Percentiles rank a stretch among this genome's conserved stretches.
These are phyloP conservation scores for Cyanoramphus novaezelandiae DNA, from an alignment of 2,113 vertebrate species.

Conservation along the genomic window DNA sequence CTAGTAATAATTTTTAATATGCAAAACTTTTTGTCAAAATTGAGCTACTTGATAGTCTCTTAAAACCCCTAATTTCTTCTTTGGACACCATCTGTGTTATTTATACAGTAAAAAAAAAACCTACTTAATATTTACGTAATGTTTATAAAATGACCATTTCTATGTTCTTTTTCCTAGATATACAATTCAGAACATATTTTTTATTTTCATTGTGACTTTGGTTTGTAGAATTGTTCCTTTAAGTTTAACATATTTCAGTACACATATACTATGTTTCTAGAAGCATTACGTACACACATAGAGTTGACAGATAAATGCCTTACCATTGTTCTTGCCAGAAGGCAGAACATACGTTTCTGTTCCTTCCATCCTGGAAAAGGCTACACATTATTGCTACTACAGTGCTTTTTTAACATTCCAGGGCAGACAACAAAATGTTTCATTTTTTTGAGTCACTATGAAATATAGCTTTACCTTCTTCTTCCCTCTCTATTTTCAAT, in stretches of 20 bases:
- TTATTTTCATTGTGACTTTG: background rate
- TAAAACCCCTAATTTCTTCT: background rate
- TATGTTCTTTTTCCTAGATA: background rate
- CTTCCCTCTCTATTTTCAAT: background rate
- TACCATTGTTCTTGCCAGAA: constrained; percentile 16
- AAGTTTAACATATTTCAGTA: background rate
- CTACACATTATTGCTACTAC: constrained; percentile 8
- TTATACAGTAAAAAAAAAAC: background rate
- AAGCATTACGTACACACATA: background rate
- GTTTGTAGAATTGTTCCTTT: background rate
- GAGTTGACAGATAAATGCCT: background rate
- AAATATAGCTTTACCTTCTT: background rate
- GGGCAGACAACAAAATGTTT: constrained; percentile 4
- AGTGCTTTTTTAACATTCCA: constrained; percentile 32
- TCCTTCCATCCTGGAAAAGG: background rate
- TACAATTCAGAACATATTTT: background rate
- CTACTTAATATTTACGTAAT: background rate
- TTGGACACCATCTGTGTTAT: background rate
- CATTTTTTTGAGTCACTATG: background rate
- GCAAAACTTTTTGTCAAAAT: background rate
- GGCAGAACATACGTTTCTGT: constrained; percentile 6
- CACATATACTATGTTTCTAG: background rate
- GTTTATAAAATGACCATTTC: background rate
- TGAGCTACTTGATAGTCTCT: background rate
- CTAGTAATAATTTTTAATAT: background rate